phyloP scores from a whole-genome alignment of 2,888 invertebrate genomes.

The Eupithecia abbreviata region DNA sequence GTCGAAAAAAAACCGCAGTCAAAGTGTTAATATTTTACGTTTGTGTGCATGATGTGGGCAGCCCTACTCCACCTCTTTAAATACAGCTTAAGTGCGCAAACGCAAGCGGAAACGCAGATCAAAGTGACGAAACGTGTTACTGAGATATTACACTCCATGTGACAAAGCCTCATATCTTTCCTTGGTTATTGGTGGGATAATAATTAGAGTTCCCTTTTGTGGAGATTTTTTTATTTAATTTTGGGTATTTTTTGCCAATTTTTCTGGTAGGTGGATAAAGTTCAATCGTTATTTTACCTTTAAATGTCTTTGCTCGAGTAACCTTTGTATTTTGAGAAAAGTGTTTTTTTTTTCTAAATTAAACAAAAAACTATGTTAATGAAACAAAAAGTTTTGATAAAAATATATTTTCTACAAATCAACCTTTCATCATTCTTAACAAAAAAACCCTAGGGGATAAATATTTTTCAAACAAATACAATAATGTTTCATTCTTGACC shows the following conservation, averaged over 20 bases:
- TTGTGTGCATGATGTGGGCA: conserved; percentile 12
- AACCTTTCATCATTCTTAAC: neutral
- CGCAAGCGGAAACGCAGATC: conserved; percentile 44
- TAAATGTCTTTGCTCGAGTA: too few species aligned
- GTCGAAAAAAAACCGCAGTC: too few species aligned
- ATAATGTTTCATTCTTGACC: neutral
- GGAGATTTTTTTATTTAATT: neutral
- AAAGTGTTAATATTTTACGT: neutral
- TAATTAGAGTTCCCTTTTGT: neutral
- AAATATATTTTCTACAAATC: too few species aligned
- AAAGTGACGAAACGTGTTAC: conserved; percentile 40
- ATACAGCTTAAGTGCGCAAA: conserved; percentile 45
- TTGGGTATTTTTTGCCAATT: neutral
- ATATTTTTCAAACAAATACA: neutral
- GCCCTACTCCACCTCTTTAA: conserved; percentile 36
- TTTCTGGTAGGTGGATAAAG: neutral
- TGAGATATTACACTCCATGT: conserved; percentile 26
- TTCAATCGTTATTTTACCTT: too few species aligned
- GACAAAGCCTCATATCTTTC: conserved; percentile 17
- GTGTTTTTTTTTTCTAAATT: too few species aligned
- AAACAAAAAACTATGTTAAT: too few species aligned
- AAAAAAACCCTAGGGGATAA: neutral
- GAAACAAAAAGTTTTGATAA: too few species aligned
- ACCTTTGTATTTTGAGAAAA: too few species aligned
- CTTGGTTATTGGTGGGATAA: neutral